Evolutionary conservation across 2,888 invertebrate genomes (phyloP), one percentile per base, ranked within the genome.

Genomic region (Spisula subtruncata): DNA sequence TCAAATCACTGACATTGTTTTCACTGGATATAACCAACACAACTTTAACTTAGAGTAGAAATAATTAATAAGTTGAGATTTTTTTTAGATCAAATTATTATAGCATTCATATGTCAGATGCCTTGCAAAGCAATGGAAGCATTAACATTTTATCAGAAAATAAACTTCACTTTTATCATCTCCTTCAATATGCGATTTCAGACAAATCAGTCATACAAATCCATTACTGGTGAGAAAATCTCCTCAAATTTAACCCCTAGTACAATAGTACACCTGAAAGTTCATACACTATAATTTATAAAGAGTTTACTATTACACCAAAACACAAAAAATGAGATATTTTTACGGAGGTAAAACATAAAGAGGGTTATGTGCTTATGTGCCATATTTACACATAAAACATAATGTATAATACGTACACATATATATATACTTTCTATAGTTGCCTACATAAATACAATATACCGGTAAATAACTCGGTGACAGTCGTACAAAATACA

Each of bases 161-260:
- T 66, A 6, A 25, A 25, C 60, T 66, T 25, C 25, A 56, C 18
- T 56, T n/a, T 18, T 0, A 25, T 66, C 8, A 66, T n/a, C 25
- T 16, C n/a, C n/a, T 25, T 66, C n/a, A 51, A 10, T 66, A n/a
- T 25, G 25, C 25, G n/a, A 66, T 25, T 66, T 8, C 25, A 66
- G n/a, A 66, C 60, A 25, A n/a, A 66, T 66, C 25, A 66, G 60
- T 66, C 60, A 66, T 25, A 25, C 60, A 66, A 56, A 66, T 66
- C 60, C 25, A 10, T 66, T 51, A 14, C 16, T 16, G 4, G 16
- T 10, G 25, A 51, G 25, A 66, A n/a, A n/a, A 66, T 25, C 60
- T 66, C n/a, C 60, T 66, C 10, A 66, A 66, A 66, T 66, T 66
- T 66, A 66, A 66, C 60, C 60, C 60, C 60, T n/a, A 8, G n/a